Percentiles rank a stretch among this genome's conserved stretches.
Conservation (phyloP, 2,797 vertebrate species). For the Argyrosomus regius region DNA sequence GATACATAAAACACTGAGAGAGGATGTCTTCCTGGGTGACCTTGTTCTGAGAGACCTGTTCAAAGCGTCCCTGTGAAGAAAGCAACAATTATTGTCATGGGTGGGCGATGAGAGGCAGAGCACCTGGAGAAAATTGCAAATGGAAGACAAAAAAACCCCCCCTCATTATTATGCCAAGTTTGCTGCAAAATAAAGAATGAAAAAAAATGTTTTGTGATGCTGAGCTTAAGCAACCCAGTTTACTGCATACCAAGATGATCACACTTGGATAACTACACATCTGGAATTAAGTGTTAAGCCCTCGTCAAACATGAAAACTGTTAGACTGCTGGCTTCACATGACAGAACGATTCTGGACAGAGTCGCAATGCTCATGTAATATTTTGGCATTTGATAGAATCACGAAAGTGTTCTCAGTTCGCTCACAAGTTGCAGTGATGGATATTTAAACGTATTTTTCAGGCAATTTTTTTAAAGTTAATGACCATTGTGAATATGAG, state of each 20-base stretch:
- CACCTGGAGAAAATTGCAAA: constrained; percentile 35
- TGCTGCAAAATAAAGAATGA: background rate
- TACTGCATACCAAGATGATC: constrained; percentile 15
- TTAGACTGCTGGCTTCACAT: constrained; percentile 8
- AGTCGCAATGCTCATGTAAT: background rate
- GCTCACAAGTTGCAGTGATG: background rate
- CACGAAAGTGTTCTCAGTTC: background rate
- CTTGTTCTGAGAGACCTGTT: constrained; percentile 41
- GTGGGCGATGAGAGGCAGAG: constrained; percentile 24
- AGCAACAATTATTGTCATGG: constrained; percentile 48
- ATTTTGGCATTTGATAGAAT: background rate
- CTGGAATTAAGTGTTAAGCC: background rate
- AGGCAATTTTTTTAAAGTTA: background rate
- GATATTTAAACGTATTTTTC: background rate
- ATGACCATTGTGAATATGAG: background rate
- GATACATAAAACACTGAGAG: constrained; percentile 5
- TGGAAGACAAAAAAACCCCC: constrained; percentile 16
- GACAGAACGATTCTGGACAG: background rate
- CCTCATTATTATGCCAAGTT: constrained; percentile 20
- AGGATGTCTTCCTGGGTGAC: constrained; percentile 29
- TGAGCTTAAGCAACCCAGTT: constrained; percentile 4
- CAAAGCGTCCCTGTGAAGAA: constrained; percentile 33
- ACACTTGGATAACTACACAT: constrained; percentile 11
- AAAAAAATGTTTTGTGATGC: background rate
- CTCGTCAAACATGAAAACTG: constrained; percentile 4